A percentile compares a stretch with the other conserved stretches of the same genome.
Conservation (phyloP, 2,888 invertebrate species). For the Notocelia uddmanniana region DNA sequence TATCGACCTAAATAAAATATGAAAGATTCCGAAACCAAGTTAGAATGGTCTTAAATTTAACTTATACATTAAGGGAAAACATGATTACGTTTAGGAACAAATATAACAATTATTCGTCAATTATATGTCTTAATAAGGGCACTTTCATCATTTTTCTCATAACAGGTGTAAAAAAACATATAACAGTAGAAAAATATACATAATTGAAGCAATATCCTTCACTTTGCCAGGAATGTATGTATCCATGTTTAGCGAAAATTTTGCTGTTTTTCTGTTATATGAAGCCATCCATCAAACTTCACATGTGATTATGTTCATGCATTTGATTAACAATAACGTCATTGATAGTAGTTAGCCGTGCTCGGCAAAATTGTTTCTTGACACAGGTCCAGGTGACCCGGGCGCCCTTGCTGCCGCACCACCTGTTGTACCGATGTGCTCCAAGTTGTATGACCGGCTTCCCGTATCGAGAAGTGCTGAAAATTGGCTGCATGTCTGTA, state of each 20-base stretch:
- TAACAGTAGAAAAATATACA: neutral
- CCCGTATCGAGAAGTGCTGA: slow-evolving; percentile 28
- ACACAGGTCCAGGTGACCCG: slow-evolving; percentile 8
- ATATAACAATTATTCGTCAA: neutral
- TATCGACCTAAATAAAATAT: too few species aligned
- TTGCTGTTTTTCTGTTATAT: neutral
- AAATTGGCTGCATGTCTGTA: slow-evolving; percentile 27
- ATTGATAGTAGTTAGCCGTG: slow-evolving; percentile 14
- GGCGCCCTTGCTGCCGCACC: slow-evolving; percentile 22
- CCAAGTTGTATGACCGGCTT: slow-evolving; percentile 35
- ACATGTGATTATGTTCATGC: slow-evolving; percentile 23
- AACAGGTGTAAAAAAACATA: neutral
- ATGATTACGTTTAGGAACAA: neutral
- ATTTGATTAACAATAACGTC: slow-evolving; percentile 12
- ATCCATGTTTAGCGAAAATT: too few species aligned
- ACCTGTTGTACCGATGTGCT: slow-evolving; percentile 31
- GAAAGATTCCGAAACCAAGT: too few species aligned
- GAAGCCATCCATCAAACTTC: neutral
- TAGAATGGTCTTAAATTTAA: neutral
- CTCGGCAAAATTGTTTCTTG: slow-evolving; percentile 6
- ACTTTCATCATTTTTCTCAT: neutral
- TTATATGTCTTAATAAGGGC: neutral
- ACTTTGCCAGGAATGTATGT: neutral
- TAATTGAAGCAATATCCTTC: neutral
- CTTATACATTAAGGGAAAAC: neutral